These are phyloP conservation scores for Epinephelus moara DNA, from an alignment of 2,113 vertebrate genomes.

Conservation along the genomic window DNA sequence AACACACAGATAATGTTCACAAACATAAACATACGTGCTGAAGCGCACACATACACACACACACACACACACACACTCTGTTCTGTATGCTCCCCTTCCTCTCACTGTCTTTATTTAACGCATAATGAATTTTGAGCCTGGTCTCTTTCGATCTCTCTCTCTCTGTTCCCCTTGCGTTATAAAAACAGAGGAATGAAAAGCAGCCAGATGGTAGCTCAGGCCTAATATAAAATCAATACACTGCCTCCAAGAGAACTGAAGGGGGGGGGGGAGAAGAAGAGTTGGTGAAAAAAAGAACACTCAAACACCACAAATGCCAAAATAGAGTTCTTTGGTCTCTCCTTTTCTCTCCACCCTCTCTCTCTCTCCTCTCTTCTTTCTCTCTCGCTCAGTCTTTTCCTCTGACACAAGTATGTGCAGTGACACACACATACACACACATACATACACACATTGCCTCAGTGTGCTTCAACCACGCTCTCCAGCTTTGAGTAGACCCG, in stretches of 20 bases:
- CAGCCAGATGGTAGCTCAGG: constrained; percentile 80
- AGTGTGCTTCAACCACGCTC: constrained; percentile 45
- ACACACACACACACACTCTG: constrained; percentile 53
- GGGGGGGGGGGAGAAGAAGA: constrained; percentile 32
- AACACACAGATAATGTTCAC: constrained; percentile 30
- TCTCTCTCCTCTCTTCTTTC: constrained; percentile 29
- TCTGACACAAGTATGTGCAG: constrained; percentile 38
- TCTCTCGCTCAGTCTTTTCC: constrained; percentile 10
- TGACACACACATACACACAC: constrained; percentile 17
- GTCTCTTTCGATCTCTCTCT: constrained; percentile 64
- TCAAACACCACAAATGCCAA: constrained; percentile 70
- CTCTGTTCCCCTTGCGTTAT: constrained; percentile 69
- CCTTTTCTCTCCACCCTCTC: constrained; percentile 38
- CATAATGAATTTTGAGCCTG: constrained; percentile 74
- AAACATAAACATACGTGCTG: constrained; percentile 36
- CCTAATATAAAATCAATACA: constrained; percentile 85
- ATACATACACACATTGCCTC: constrained; percentile 11
- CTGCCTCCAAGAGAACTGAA: constrained; percentile 74
- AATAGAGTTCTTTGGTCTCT: constrained; percentile 67
- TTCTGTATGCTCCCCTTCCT: constrained; percentile 56
- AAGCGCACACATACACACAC: constrained; percentile 35
- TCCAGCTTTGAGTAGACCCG: constrained; percentile 49
- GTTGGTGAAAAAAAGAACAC: constrained; percentile 63
- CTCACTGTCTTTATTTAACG: constrained; percentile 75
- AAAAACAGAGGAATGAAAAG: constrained; percentile 82